These are phyloP conservation scores for Temnothorax nylanderi DNA, from an alignment of 1,140 invertebrate genomes.

Conservation along the genomic window DNA sequence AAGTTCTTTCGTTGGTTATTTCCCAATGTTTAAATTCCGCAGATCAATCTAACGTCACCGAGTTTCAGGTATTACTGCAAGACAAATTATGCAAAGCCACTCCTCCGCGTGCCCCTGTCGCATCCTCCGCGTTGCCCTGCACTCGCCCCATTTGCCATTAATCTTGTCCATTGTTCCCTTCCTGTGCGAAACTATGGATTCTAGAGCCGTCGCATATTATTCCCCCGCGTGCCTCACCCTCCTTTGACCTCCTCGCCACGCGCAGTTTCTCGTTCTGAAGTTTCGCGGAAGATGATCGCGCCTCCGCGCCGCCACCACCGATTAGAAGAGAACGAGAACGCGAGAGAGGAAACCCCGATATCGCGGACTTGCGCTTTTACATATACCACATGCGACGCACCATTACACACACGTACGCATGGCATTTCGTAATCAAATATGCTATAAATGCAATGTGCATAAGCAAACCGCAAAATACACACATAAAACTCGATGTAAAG, in stretches of 20 bases:
- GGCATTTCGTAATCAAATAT: slow-evolving; percentile 8
- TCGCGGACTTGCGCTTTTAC: slow-evolving; percentile 16
- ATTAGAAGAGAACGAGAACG: slow-evolving; percentile 16
- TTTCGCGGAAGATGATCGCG: slow-evolving; percentile 53
- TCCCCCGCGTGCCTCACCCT: slow-evolving; percentile 60
- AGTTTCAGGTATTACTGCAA: slow-evolving; percentile 69
- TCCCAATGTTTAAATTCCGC: slow-evolving; percentile 9
- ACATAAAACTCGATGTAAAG: neutral
- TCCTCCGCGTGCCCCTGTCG: slow-evolving; percentile 65
- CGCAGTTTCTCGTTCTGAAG: slow-evolving; percentile 58
- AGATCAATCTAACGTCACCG: slow-evolving; percentile 59
- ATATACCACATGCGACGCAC: neutral
- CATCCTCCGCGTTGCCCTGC: slow-evolving; percentile 59
- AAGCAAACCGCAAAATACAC: neutral
- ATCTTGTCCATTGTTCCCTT: slow-evolving; percentile 78
- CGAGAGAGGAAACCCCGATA: neutral
- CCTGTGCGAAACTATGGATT: slow-evolving; percentile 74
- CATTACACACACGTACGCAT: neutral
- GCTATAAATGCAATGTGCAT: neutral
- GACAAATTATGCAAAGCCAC: slow-evolving; percentile 74
- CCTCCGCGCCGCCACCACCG: neutral
- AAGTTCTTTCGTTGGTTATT: slow-evolving; percentile 3
- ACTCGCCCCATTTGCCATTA: slow-evolving; percentile 73
- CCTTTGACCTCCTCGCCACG: slow-evolving; percentile 37
- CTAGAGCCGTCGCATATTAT: slow-evolving; percentile 73